These are phyloP conservation scores for Cantharis flavilabris DNA, from an alignment of 2,888 invertebrate genomes.

Conservation along the genomic window DNA sequence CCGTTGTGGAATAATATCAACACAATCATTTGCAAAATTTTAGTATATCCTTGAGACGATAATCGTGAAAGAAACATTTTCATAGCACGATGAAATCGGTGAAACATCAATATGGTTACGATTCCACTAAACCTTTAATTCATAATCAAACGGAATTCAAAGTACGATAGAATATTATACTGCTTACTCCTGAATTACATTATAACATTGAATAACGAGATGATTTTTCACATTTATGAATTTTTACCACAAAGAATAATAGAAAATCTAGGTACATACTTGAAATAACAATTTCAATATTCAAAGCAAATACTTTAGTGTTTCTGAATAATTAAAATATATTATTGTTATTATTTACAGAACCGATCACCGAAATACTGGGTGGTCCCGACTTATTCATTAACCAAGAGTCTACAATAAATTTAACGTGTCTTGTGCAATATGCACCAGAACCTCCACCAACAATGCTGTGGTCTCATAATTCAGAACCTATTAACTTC, in stretches of 20 bases:
- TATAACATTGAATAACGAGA: too few relatives aligned
- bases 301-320: too few relatives aligned
- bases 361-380: slow-evolving; percentile 80
- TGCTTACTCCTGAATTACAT: not conserved
- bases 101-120: not conserved
- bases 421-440: slow-evolving; percentile 82
- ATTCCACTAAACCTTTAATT: not conserved
- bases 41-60: not conserved
- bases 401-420: slow-evolving; percentile 86
- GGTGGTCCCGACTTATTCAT: slow-evolving; percentile 84
- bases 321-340: not conserved
- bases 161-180: not conserved
- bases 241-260: too few relatives aligned
- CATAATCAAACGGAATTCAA: not conserved
- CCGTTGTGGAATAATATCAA: not conserved
- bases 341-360: slow-evolving; percentile 57
- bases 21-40: not conserved
- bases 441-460: slow-evolving; percentile 85
- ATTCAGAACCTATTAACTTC: slow-evolving; percentile 83
- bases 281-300: too few relatives aligned
- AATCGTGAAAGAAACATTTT: not conserved
- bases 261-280: too few relatives aligned
- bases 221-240: too few relatives aligned
- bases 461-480: slow-evolving; percentile 83
- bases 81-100: not conserved